These are phyloP conservation scores for Podiceps cristatus DNA, from an alignment of 2,113 vertebrate species.

Conservation along the genomic window DNA sequence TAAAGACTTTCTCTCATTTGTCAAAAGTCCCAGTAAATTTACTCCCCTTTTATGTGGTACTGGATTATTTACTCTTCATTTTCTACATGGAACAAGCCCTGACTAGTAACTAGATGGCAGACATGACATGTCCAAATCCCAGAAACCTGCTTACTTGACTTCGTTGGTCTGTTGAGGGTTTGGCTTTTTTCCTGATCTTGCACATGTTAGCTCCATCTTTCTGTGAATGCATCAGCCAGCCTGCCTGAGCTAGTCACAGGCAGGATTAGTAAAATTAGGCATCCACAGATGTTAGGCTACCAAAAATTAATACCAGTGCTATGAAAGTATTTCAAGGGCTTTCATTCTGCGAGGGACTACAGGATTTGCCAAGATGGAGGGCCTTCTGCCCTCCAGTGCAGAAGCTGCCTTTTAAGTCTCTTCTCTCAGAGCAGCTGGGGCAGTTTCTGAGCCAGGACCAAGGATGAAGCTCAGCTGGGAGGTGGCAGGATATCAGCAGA, in stretches of 20 bases:
- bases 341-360: not conserved
- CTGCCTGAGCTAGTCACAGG: slow-evolving; percentile 63
- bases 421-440: not conserved
- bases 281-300: not conserved
- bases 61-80: slow-evolving; percentile 62
- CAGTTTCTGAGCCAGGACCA: not conserved
- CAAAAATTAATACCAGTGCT: not conserved
- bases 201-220: slow-evolving; percentile 46
- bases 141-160: slow-evolving; percentile 31
- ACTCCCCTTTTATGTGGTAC: slow-evolving; percentile 55
- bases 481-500: not conserved
- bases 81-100: slow-evolving; percentile 46
- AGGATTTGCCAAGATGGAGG: not conserved
- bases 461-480: not conserved
- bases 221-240: slow-evolving; percentile 31
- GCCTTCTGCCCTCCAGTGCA: not conserved
- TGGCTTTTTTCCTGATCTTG: slow-evolving; percentile 47
- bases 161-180: slow-evolving; percentile 30
- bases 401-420: not conserved
- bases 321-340: not conserved
- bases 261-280: slow-evolving; percentile 4
- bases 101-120: slow-evolving; percentile 56
- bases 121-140: slow-evolving; percentile 34
- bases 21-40: slow-evolving; percentile 25
- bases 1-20: slow-evolving; percentile 10